These are phyloP conservation scores for Hymenopus coronatus DNA, from an alignment of 2,888 invertebrate species.

Conservation along the genomic window DNA sequence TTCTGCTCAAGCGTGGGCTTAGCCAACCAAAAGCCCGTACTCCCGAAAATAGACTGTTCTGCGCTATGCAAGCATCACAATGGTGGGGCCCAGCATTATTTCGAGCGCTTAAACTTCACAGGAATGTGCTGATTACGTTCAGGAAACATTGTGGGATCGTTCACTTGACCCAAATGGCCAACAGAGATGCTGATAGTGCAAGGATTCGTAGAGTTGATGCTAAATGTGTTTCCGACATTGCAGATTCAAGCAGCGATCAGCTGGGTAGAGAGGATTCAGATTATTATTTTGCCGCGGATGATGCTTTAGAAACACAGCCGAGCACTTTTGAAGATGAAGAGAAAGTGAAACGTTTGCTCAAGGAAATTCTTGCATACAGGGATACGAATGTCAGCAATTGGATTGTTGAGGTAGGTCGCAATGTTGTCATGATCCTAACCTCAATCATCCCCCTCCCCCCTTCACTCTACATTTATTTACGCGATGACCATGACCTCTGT, in stretches of 20 bases:
- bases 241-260: neutral
- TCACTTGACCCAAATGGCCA: constrained; percentile 10
- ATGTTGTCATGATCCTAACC: neutral
- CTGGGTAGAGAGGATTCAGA: constrained; percentile 13
- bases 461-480: too few relatives aligned
- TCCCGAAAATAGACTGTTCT: neutral
- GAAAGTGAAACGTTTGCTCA: constrained; percentile 35
- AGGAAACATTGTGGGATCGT: neutral
- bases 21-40: neutral
- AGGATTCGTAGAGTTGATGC: neutral
- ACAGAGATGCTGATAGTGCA: neutral
- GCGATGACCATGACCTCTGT: too few relatives aligned
- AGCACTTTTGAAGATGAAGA: constrained; percentile 39
- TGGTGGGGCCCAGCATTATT: neutral
- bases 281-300: constrained; percentile 4
- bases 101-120: neutral
- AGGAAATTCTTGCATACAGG: constrained; percentile 37
- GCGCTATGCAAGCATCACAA: neutral
- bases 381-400: constrained; percentile 38
- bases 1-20: neutral
- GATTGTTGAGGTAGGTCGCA: constrained; percentile 38
- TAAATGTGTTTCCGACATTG: neutral
- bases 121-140: neutral
- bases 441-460: too few relatives aligned
- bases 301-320: constrained; percentile 13